Conservation (phyloP, 2,113 vertebrate species). For the Syngnathus floridae region DNA sequence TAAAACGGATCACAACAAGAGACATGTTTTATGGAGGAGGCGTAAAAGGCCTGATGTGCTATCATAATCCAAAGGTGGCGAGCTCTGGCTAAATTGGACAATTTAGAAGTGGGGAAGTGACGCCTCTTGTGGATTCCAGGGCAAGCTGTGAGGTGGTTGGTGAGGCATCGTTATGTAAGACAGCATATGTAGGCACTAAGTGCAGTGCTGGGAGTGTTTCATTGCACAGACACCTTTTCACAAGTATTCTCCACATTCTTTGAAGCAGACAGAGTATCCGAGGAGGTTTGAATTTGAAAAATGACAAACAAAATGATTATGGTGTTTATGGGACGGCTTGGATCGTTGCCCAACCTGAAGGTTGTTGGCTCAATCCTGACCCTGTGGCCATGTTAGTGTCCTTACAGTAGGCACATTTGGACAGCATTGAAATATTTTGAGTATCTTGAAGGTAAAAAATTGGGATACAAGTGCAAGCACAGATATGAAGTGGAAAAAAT, state of each 20-base stretch:
- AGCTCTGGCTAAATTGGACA: slow-evolving; percentile 37
- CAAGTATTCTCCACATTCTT: slow-evolving; percentile 8
- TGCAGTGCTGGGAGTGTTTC: slow-evolving; percentile 32
- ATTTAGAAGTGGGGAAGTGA: slow-evolving; percentile 39
- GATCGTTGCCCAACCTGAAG: neutral
- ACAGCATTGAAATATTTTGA: too few relatives aligned
- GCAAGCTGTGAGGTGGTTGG: slow-evolving; percentile 36
- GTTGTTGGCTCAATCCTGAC: neutral
- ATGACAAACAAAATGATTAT: neutral
- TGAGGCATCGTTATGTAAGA: slow-evolving; percentile 54
- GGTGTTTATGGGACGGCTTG: neutral
- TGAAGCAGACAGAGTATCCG: neutral
- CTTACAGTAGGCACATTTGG: neutral
- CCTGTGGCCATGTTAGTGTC: neutral
- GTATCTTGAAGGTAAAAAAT: too few relatives aligned
- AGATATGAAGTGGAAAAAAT: too few relatives aligned
- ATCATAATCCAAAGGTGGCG: slow-evolving; percentile 33
- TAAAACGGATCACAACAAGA: slow-evolving; percentile 35
- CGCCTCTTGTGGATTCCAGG: slow-evolving; percentile 39
- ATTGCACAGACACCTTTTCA: slow-evolving; percentile 38
- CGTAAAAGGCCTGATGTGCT: slow-evolving; percentile 42
- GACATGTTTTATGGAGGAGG: slow-evolving; percentile 43
- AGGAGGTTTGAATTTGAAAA: neutral
- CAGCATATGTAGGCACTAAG: slow-evolving; percentile 32
- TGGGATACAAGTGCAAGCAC: too few relatives aligned